Base-by-base conservation (phyloP, 2,797 vertebrate species). In the Gobionotothen gibberifrons region DNA sequence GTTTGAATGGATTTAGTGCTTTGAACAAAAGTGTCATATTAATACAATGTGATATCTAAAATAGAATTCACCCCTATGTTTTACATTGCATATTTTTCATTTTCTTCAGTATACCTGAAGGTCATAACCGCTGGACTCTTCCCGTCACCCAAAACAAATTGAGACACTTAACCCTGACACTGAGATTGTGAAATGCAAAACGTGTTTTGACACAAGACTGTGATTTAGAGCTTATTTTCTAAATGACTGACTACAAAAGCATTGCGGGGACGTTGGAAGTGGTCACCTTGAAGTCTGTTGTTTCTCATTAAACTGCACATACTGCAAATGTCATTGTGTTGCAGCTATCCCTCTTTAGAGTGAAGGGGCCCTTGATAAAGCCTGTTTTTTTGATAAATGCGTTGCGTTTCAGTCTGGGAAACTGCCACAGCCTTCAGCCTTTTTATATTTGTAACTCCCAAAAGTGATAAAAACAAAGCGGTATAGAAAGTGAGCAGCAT, bases 271-370 rank as follows among this genome's bases (percentile, higher is more conserved):
- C 51, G 4, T 26, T 26, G 26, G 4, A 51, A 60, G 54, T 42
- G 44, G 42, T 72, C 59, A 74, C 69, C 48, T 60, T 74, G 42
- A 79, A 66, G 12, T 47, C n/a, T 19, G 12, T 63, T 51, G 14
- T 47, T 63, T 75, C 55, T 56, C 29, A 70, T 63, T 62, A 47
- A 16, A 63, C 12, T 51, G 47, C 49, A 26, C 46, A 12, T 26
- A 29, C 7, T 42, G 48, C 46, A 21, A 8, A 46, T 47, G 52
- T 48, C 46, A 55, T 36, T 63, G 46, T 60, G 36, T 49, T 32
- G 36, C 21, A n/a, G 46, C 53, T 11, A 26, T 36, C 53, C n/a
- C 22, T 56, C 15, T 59, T 19, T 44, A 5, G 47, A 49, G 21
- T 21, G 47, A 60, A 9, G 17, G 61, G 3, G 9, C 10, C 19